A percentile compares a stretch with the other conserved stretches of the same genome.
Evolutionary conservation across 2,797 vertebrate genomes (phyloP).

Genomic region (Pampus argenteus): DNA sequence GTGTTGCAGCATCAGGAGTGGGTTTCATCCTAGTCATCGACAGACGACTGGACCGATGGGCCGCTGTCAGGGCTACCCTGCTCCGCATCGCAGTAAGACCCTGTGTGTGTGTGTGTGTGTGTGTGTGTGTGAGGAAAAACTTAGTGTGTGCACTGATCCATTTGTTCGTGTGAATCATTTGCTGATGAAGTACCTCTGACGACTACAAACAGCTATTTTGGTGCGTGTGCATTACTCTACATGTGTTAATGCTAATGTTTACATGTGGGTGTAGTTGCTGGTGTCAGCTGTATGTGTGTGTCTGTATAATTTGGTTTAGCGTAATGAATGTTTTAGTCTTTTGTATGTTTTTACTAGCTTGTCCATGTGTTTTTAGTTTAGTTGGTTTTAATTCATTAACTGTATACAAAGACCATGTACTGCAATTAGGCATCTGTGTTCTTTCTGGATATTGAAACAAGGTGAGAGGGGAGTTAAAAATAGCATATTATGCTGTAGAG

Average conservation of each 20-base stretch:
- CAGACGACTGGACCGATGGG: slow-evolving; percentile 96
- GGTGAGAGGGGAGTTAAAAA: slow-evolving; percentile 48
- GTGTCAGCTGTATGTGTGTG: slow-evolving; percentile 50
- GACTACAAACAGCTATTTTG: slow-evolving; percentile 43
- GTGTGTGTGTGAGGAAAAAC: not conserved
- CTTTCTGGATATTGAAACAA: slow-evolving; percentile 22
- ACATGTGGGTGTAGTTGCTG: slow-evolving; percentile 45
- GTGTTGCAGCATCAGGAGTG: slow-evolving; percentile 90
- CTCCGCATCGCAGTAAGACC: slow-evolving; percentile 93
- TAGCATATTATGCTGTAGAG: slow-evolving; percentile 42
- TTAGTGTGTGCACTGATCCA: not conserved
- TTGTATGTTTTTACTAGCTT: not conserved
- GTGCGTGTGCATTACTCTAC: slow-evolving; percentile 11
- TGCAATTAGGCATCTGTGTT: slow-evolving; percentile 18
- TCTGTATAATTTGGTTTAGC: slow-evolving; percentile 52
- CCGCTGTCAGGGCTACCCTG: slow-evolving; percentile 93
- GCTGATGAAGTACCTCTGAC: slow-evolving; percentile 27
- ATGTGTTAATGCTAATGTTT: slow-evolving; percentile 26
- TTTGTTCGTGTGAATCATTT: slow-evolving; percentile 19
- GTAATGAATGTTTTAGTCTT: slow-evolving; percentile 50
- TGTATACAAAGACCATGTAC: not conserved
- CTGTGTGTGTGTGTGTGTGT: not conserved
- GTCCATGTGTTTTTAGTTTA: not conserved
- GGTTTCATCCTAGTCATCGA: slow-evolving; percentile 98
- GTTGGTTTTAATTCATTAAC: slow-evolving; percentile 1